Evolutionary conservation across 1,140 invertebrate species (phyloP).

Genomic region (Trachelipus rathkii): DNA sequence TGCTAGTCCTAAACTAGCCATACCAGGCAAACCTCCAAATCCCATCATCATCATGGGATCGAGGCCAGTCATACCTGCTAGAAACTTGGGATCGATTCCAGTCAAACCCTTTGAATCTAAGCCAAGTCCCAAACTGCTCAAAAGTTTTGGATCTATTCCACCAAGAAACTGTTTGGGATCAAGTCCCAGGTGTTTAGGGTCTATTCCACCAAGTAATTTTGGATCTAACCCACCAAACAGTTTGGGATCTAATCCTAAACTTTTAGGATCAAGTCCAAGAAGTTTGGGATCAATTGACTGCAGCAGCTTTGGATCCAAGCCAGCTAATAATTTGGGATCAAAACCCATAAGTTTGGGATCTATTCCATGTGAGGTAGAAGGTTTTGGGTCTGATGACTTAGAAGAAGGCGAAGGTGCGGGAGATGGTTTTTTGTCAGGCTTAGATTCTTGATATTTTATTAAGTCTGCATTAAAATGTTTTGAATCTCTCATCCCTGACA

Average conservation of each 20-base stretch:
- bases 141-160: slow-evolving; percentile 44
- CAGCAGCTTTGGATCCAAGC: slow-evolving; percentile 44
- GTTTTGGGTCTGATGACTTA: slow-evolving; percentile 38
- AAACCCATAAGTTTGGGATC: slow-evolving; percentile 45
- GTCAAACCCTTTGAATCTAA: slow-evolving; percentile 31
- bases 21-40: slow-evolving; percentile 42
- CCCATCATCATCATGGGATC: slow-evolving; percentile 46
- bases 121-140: slow-evolving; percentile 30
- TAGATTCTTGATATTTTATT: slow-evolving; percentile 30
- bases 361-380: slow-evolving; percentile 36
- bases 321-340: slow-evolving; percentile 42
- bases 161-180: slow-evolving; percentile 34
- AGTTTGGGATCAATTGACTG: slow-evolving; percentile 44
- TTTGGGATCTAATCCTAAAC: slow-evolving; percentile 40
- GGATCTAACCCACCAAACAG: slow-evolving; percentile 41
- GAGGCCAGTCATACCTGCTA: slow-evolving; percentile 39
- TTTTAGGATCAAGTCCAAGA: slow-evolving; percentile 45
- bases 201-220: slow-evolving; percentile 42
- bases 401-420: slow-evolving; percentile 31
- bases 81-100: slow-evolving; percentile 43
- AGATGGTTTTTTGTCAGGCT: slow-evolving; percentile 18
- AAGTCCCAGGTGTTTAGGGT: slow-evolving; percentile 41
- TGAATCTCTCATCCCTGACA: slow-evolving; percentile 39
- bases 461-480: slow-evolving; percentile 33
- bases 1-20: slow-evolving; percentile 38